These are phyloP conservation scores for Hyppa rectilinea DNA, from an alignment of 2,888 invertebrate species.

Conservation along the genomic window DNA sequence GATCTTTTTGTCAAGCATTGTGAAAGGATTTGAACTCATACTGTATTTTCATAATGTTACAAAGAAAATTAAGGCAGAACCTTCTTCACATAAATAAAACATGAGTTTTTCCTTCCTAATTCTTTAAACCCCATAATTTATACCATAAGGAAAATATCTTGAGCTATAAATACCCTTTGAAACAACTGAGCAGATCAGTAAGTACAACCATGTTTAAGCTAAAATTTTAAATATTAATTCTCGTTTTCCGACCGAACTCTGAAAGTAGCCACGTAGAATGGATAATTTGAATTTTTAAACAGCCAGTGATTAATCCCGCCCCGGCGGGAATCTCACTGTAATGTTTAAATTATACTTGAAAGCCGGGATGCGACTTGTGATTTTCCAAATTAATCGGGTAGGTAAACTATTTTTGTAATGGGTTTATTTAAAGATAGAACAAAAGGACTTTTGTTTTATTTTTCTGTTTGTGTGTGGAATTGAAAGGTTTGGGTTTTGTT, in stretches of 20 bases:
- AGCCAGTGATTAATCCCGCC: conserved; percentile 79
- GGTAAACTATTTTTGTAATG: conserved; percentile 64
- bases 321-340: conserved; percentile 68
- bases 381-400: conserved; percentile 67
- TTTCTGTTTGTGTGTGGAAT: conserved; percentile 20
- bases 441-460: conserved; percentile 19
- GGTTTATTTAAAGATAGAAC: conserved; percentile 34
- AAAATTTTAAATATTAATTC: conserved; percentile 80
- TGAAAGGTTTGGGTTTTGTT: conserved; percentile 13
- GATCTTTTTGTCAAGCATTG: not conserved
- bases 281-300: conserved; percentile 85
- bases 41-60: not conserved
- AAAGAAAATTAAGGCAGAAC: not conserved
- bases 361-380: conserved; percentile 67
- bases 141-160: conserved; percentile 31
- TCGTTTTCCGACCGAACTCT: conserved; percentile 74
- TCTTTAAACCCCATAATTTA: conserved; percentile 36
- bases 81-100: conserved; percentile 34
- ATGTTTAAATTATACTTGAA: conserved; percentile 67
- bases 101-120: conserved; percentile 15
- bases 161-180: conserved; percentile 16
- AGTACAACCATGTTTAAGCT: conserved; percentile 50
- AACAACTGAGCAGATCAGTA: conserved; percentile 39
- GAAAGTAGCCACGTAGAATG: conserved; percentile 77
- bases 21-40: not conserved